These are phyloP conservation scores for Ursus arctos DNA, from an alignment of 2,113 vertebrate genomes.

Conservation along the genomic window DNA sequence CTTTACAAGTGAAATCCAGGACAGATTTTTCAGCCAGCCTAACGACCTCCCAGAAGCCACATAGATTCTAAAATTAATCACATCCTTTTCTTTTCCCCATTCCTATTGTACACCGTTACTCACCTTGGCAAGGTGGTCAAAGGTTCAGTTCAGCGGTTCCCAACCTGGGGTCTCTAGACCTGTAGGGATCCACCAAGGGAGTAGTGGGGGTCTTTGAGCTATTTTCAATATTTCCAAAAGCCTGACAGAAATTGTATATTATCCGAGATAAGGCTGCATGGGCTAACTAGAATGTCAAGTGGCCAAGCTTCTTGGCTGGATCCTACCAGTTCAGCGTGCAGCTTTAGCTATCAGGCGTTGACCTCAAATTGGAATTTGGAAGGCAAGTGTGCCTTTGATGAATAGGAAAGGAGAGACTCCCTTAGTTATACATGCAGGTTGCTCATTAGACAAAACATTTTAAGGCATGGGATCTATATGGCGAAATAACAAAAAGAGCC, in stretches of 20 bases:
- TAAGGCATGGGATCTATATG: neutral
- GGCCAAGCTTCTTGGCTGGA: neutral
- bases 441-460: slow-evolving; percentile 53
- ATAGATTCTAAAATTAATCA: slow-evolving; percentile 54
- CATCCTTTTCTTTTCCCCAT: neutral
- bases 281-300: slow-evolving; percentile 37
- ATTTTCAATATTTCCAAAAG: slow-evolving; percentile 68
- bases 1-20: neutral
- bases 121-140: neutral
- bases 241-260: slow-evolving; percentile 19
- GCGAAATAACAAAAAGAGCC: neutral
- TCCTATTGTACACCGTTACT: neutral
- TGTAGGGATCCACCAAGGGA: neutral
- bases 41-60: neutral
- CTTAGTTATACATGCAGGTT: neutral
- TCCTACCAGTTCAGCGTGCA: neutral
- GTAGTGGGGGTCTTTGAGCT: slow-evolving; percentile 33
- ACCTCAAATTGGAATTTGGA: slow-evolving; percentile 25
- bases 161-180: neutral
- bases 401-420: neutral
- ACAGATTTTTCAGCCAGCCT: neutral
- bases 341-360: neutral
- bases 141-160: slow-evolving; percentile 4
- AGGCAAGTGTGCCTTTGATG: neutral
- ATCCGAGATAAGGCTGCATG: slow-evolving; percentile 7